A percentile compares a stretch with the other conserved stretches of the same genome.
These are phyloP conservation scores for Alectoris magna DNA, from an alignment of 2,797 vertebrate genomes.

Conservation along the genomic window DNA sequence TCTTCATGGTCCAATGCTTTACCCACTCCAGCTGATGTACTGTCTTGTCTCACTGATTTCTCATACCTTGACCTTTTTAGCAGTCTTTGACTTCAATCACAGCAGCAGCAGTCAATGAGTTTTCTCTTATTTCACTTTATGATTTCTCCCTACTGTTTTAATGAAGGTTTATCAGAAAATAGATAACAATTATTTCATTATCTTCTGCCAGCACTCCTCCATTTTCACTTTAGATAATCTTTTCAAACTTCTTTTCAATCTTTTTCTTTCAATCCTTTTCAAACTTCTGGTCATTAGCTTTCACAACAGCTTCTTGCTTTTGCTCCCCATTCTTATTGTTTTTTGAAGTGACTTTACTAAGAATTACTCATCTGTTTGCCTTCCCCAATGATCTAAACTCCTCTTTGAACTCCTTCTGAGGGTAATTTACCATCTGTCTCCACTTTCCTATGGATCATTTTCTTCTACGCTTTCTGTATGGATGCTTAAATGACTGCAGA, in stretches of 20 bases:
- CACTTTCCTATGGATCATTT: not conserved
- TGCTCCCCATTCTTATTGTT: not conserved
- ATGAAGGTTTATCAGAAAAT: not conserved
- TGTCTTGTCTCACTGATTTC: not conserved
- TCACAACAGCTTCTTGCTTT: not conserved
- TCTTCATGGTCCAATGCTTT: fast-evolving
- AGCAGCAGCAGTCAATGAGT: not conserved
- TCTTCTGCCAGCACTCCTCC: not conserved
- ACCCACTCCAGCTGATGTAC: not conserved
- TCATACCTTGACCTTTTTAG: not conserved
- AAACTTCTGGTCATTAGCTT: not conserved
- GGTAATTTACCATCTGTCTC: not conserved
- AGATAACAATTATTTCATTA: not conserved
- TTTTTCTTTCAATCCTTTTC: not conserved
- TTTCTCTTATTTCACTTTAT: not conserved
- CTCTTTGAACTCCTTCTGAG: not conserved
- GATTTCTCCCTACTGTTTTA: not conserved
- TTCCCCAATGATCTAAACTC: not conserved
- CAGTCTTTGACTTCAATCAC: not conserved
- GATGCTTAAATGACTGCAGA: not conserved
- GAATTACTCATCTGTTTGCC: not conserved
- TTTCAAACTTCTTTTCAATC: not conserved
- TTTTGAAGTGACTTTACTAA: not conserved
- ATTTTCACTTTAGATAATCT: not conserved
- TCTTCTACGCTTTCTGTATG: not conserved